Conservation (phyloP, 2,113 vertebrate species). For the Caracal caracal region DNA sequence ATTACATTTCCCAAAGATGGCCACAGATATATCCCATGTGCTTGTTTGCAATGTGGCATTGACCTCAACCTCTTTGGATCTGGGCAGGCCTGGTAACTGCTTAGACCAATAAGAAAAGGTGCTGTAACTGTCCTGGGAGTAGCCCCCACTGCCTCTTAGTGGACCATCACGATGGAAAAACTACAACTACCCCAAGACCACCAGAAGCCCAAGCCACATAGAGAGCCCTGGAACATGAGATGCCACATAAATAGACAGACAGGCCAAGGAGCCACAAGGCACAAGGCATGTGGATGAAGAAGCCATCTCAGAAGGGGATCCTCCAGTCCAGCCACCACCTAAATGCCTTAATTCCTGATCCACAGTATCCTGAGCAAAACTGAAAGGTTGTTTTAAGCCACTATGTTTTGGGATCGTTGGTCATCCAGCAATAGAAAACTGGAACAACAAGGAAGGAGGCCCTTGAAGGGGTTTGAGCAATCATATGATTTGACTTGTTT, state of each 20-base stretch:
- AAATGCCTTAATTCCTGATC: background rate
- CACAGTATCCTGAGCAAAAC: background rate
- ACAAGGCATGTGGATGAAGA: background rate
- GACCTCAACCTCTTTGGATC: background rate
- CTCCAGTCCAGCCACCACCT: background rate
- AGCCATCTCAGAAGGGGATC: background rate
- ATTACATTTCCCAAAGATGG: background rate
- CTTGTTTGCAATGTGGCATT: background rate
- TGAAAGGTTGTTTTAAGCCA: background rate
- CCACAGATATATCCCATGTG: background rate
- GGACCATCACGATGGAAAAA: background rate
- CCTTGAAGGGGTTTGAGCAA: constrained; percentile 21
- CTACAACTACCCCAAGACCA: background rate
- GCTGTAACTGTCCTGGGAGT: background rate
- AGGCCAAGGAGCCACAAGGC: background rate
- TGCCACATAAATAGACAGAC: background rate
- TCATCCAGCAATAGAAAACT: background rate
- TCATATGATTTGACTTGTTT: background rate
- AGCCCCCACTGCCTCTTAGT: background rate
- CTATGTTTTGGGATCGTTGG: background rate
- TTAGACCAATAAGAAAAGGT: background rate
- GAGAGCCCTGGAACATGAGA: background rate
- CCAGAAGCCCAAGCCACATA: background rate
- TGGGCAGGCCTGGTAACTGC: background rate
- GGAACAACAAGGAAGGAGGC: background rate